Evolutionary conservation across 1,140 invertebrate genomes (phyloP), one percentile per base, ranked within the genome.

Genomic region (Brachionus manjavacas): DNA sequence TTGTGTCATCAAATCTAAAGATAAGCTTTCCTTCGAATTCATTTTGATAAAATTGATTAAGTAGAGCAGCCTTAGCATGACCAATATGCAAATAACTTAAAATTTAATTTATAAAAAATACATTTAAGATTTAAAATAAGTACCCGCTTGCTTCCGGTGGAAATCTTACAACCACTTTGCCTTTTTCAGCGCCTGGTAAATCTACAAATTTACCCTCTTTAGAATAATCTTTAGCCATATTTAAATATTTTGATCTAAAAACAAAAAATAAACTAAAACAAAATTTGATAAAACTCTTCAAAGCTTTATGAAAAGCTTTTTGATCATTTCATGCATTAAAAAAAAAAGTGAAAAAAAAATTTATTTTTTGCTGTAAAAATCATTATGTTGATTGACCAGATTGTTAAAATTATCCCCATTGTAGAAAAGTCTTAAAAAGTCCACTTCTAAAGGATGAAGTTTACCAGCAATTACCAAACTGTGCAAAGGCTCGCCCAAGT

Each of bases 1-100:
- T 99, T 7, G 98, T 99, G 88, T 99, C 98, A 91, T 99, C 98
- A 91, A 99, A 99, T 86, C 98, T 92, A 95, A 99, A 96, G 76
- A 99, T 95, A 0, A 99, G 91, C 88, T 94, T 94, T 0, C 98
- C 98, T 87, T 98, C 91, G 89, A 98, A 99, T 14, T 92, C 91
- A 87, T 95, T 92, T 85, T 98, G 95, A 88, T 99, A 99, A 90
- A 99, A 95, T 87, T 99, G 96, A 91, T 99, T 99, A 1, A 99
- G 91, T 1, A 99, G 91, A 35, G 97, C 97, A 68, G 98, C 98
- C 91, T 99, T 99, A 0, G 97, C 98, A 91, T 99, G 98, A 14
- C 98, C 98, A 90, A 99, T 97, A 88, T 99, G 98, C 20, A 99
- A 91, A 90, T 94, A 99, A 20, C 94, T 94, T 79, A 52, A 78